phyloP scores from a whole-genome alignment of 2,888 invertebrate species.

The Acanthosepion esculentum region DNA sequence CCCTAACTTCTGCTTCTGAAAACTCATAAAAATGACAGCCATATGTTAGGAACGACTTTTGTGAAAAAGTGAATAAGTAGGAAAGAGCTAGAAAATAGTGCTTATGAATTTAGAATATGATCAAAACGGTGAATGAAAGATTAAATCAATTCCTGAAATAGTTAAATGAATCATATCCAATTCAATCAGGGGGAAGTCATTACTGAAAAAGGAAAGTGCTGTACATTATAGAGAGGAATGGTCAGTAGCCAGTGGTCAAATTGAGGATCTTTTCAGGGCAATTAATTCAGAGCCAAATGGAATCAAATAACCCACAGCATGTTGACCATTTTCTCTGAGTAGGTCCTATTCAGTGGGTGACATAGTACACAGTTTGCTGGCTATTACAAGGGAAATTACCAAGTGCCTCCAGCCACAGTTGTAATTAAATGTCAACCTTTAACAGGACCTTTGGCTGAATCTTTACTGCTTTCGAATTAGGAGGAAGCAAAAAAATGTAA shows the following conservation, averaged over 20 bases:
- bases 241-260: not conserved
- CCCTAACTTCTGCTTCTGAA: not conserved
- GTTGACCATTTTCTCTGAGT: slow-evolving; percentile 6
- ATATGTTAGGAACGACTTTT: not conserved
- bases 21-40: slow-evolving; percentile 23
- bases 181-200: not conserved
- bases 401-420: not conserved
- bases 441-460: not conserved
- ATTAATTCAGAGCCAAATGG: not conserved
- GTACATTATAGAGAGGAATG: not conserved
- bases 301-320: not conserved
- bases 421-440: not conserved
- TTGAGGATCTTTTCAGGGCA: not conserved
- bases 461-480: not conserved
- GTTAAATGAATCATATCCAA: slow-evolving; percentile 4
- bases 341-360: not conserved
- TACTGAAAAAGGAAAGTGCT: not conserved
- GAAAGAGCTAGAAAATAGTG: not conserved
- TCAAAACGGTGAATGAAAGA: not conserved
- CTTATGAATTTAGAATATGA: not conserved
- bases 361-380: not conserved
- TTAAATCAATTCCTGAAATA: not conserved
- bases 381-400: not conserved
- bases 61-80: not conserved
- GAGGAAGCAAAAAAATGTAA: not conserved